Percentiles rank a stretch among this genome's conserved stretches.
phyloP scores from a whole-genome alignment of 2,888 invertebrate species.

The Altica lythri region DNA sequence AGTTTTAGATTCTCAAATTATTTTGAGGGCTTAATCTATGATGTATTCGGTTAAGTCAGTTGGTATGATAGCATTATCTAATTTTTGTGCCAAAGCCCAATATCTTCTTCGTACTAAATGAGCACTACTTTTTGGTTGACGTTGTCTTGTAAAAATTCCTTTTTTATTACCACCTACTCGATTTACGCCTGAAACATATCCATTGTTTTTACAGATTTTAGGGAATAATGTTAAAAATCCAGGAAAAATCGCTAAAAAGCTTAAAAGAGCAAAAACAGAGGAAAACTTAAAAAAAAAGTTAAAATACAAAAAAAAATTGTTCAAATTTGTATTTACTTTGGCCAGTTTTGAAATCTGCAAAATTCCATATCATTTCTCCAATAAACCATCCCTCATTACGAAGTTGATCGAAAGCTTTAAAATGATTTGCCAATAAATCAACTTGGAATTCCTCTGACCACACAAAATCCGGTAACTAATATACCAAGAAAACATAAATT shows the following conservation, averaged over 20 bases:
- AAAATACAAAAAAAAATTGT: too few relatives aligned
- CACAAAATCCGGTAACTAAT: slow-evolving; percentile 74
- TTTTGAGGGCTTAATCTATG: too few relatives aligned
- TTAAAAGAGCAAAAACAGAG: too few relatives aligned
- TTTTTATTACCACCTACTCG: slow-evolving; percentile 88
- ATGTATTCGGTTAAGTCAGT: slow-evolving; percentile 63
- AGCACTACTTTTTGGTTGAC: slow-evolving; percentile 90
- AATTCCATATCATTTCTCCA: slow-evolving; percentile 99
- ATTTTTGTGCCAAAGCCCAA: slow-evolving; percentile 66
- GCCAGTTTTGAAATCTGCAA: slow-evolving; percentile 95
- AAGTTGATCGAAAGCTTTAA: slow-evolving; percentile 85
- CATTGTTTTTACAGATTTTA: too few relatives aligned
- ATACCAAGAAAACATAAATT: too few relatives aligned
- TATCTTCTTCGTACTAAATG: slow-evolving; percentile 81
- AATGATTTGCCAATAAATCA: slow-evolving; percentile 80
- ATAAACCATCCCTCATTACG: slow-evolving; percentile 75
- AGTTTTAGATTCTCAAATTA: too few relatives aligned
- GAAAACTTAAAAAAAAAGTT: too few relatives aligned
- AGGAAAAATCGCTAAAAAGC: too few relatives aligned
- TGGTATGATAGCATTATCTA: slow-evolving; percentile 63
- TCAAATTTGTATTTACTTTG: slow-evolving; percentile 63
- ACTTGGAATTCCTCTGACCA: slow-evolving; percentile 97
- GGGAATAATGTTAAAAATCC: too few relatives aligned
- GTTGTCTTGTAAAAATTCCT: slow-evolving; percentile 84
- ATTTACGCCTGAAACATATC: slow-evolving; percentile 67